These are phyloP conservation scores for Pseudochromis fuscus DNA, from an alignment of 2,797 vertebrate species.

Conservation along the genomic window DNA sequence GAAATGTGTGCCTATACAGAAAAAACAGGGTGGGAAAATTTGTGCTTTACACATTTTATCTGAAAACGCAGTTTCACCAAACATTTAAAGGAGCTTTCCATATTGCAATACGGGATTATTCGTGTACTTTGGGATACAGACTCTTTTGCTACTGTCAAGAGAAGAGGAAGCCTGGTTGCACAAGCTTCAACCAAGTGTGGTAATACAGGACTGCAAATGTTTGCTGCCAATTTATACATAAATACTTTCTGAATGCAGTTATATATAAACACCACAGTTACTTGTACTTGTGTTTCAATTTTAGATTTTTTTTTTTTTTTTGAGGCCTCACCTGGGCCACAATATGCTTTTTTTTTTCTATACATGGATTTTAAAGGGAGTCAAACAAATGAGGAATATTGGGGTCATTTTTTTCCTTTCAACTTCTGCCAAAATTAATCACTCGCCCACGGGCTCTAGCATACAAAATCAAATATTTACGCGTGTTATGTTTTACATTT, in stretches of 20 bases:
- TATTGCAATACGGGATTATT: slow-evolving; percentile 87
- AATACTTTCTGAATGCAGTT: slow-evolving; percentile 86
- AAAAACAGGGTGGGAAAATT: slow-evolving; percentile 81
- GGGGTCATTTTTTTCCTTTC: slow-evolving; percentile 54
- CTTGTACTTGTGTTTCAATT: slow-evolving; percentile 74
- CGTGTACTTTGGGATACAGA: slow-evolving; percentile 80
- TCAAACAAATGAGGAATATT: slow-evolving; percentile 58
- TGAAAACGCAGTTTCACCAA: slow-evolving; percentile 71
- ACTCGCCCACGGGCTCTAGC: slow-evolving; percentile 38
- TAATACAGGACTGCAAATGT: slow-evolving; percentile 76
- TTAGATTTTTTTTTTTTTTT: slow-evolving; percentile 65
- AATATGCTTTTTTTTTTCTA: slow-evolving; percentile 54
- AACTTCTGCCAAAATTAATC: slow-evolving; percentile 55
- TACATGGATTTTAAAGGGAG: slow-evolving; percentile 71
- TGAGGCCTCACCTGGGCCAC: slow-evolving; percentile 54
- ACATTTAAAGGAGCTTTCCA: slow-evolving; percentile 87
- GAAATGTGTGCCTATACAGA: slow-evolving; percentile 89
- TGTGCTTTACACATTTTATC: slow-evolving; percentile 82
- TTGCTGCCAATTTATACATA: slow-evolving; percentile 82
- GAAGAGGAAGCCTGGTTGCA: slow-evolving; percentile 67
- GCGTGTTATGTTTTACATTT: slow-evolving; percentile 52
- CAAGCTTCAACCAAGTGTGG: slow-evolving; percentile 71
- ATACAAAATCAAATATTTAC: slow-evolving; percentile 47
- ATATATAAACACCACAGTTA: slow-evolving; percentile 75
- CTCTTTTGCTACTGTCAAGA: slow-evolving; percentile 82